Conservation (phyloP, 2,888 invertebrate species). For the Mantis religiosa region DNA sequence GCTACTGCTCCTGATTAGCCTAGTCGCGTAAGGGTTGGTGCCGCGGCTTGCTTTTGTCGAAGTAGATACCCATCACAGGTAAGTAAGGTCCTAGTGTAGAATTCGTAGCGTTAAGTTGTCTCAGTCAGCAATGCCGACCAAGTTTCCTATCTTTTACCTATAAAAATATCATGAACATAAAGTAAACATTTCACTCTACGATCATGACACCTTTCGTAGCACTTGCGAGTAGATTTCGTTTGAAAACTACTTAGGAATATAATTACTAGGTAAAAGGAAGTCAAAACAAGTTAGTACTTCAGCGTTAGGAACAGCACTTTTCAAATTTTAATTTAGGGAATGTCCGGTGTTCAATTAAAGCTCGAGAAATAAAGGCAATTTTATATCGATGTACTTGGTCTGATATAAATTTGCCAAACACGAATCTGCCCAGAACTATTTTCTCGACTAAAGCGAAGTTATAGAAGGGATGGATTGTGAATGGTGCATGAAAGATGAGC, state of each 20-base stretch:
- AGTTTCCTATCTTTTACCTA: not conserved
- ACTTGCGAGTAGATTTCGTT: not conserved
- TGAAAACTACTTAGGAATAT: not conserved
- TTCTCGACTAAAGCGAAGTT: not conserved
- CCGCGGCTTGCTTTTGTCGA: not conserved
- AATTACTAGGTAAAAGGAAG: not conserved
- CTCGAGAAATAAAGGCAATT: no score
- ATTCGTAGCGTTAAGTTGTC: not conserved
- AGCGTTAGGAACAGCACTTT: not conserved
- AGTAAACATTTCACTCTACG: not conserved
- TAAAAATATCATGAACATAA: not conserved
- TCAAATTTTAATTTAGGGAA: not conserved
- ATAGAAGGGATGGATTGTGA: not conserved
- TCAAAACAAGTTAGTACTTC: not conserved
- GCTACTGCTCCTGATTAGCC: not conserved
- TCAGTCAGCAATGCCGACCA: not conserved
- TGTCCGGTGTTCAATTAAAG: not conserved
- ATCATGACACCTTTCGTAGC: not conserved
- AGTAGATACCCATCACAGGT: not conserved
- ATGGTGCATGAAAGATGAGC: not conserved
- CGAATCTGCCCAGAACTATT: not conserved
- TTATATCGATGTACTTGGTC: no score
- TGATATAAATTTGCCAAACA: not conserved
- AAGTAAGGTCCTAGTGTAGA: not conserved
- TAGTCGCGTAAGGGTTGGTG: not conserved